Evolutionary conservation across 2,113 vertebrate genomes (phyloP).

Genomic region (Perccottus glenii): DNA sequence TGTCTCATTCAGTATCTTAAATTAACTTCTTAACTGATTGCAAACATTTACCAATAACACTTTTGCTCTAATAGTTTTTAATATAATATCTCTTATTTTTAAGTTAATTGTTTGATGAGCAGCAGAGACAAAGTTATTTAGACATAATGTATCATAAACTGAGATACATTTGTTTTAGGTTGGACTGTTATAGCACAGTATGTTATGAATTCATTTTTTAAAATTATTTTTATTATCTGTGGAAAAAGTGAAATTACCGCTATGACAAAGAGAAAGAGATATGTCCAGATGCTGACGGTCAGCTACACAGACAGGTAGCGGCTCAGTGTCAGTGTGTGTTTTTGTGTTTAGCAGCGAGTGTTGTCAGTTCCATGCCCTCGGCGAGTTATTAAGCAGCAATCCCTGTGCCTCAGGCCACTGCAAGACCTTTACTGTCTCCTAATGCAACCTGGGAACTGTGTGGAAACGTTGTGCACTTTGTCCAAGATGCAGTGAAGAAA

Average conservation of each 20-base stretch:
- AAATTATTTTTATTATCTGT: conserved; percentile 7
- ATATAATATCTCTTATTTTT: no score
- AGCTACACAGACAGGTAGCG: conserved; percentile 32
- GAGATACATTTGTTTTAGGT: conserved; percentile 29
- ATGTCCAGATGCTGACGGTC: conserved; percentile 21
- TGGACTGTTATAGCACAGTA: conserved; percentile 10
- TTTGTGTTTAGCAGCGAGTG: conserved; percentile 51
- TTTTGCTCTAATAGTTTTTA: no score
- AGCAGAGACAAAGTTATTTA: not conserved
- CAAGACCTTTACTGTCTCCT: conserved; percentile 66
- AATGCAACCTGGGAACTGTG: conserved; percentile 44
- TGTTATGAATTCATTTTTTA: not conserved
- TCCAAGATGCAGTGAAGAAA: conserved; percentile 15
- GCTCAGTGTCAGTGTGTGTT: conserved; percentile 22
- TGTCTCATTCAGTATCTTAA: no score
- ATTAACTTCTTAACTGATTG: no score
- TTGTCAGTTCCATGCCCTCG: conserved; percentile 68
- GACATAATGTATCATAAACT: not conserved
- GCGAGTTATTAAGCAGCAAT: conserved; percentile 72
- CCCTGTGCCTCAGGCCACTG: conserved; percentile 68
- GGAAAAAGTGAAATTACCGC: conserved; percentile 33
- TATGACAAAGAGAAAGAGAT: conserved; percentile 16
- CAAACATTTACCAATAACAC: no score
- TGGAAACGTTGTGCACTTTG: conserved; percentile 27
- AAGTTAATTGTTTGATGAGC: no score